phyloP scores from a whole-genome alignment of 2,113 vertebrate genomes.

The Tinamus guttatus region DNA sequence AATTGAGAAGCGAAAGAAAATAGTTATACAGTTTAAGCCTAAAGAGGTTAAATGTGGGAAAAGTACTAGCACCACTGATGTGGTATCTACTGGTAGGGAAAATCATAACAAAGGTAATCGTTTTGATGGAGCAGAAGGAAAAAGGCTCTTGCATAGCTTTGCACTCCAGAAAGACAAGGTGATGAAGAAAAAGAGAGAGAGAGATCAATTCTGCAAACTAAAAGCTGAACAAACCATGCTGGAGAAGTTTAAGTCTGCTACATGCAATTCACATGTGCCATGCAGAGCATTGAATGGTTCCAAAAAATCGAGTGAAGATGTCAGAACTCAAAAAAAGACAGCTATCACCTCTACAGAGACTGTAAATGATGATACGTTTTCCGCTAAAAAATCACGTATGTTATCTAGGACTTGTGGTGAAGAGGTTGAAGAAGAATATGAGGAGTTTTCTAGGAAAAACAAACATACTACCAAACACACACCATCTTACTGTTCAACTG shows the following conservation, averaged over 20 bases:
- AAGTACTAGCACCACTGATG: background rate
- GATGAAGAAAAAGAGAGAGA: slow-evolving; percentile 52
- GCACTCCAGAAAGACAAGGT: slow-evolving; percentile 54
- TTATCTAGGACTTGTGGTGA: slow-evolving; percentile 32
- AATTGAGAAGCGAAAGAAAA: slow-evolving; percentile 40
- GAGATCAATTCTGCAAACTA: slow-evolving; percentile 19
- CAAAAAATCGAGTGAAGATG: slow-evolving; percentile 13
- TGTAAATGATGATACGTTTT: background rate
- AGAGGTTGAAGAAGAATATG: background rate
- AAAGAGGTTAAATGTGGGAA: slow-evolving; percentile 62
- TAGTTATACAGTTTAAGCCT: slow-evolving; percentile 68
- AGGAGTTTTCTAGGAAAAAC: slow-evolving; percentile 6
- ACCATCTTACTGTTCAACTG: background rate
- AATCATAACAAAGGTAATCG: background rate
- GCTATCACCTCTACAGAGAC: background rate
- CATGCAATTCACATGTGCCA: background rate
- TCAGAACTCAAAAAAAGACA: slow-evolving; percentile 51
- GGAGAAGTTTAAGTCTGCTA: slow-evolving; percentile 55
- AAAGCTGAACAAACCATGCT: slow-evolving; percentile 39
- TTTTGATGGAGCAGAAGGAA: slow-evolving; percentile 23
- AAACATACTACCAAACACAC: background rate
- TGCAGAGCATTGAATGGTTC: slow-evolving; percentile 15
- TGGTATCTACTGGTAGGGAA: background rate
- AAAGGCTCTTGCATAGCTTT: slow-evolving; percentile 39
- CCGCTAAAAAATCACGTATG: background rate